Evolutionary conservation across 1,140 invertebrate genomes (phyloP).

Genomic region (Leptopilina boulardi): DNA sequence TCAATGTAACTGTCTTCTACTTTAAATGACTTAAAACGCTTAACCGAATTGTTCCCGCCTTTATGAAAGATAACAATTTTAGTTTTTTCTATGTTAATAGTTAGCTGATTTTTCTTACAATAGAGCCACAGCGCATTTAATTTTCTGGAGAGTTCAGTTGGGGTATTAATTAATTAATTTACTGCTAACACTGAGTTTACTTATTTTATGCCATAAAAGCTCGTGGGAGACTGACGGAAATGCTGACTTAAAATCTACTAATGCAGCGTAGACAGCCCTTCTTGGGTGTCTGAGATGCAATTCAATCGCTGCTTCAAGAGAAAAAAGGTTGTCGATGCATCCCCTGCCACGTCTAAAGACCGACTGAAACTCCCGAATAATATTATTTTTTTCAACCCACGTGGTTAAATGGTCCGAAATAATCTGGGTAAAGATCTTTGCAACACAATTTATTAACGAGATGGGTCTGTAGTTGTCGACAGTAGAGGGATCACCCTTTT

Average conservation of each 20-base stretch:
- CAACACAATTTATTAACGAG: slow-evolving; percentile 46
- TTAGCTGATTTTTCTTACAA: slow-evolving; percentile 34
- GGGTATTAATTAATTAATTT: slow-evolving; percentile 31
- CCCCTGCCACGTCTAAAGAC: too few species aligned
- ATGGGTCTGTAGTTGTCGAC: slow-evolving; percentile 56
- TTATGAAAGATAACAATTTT: slow-evolving; percentile 50
- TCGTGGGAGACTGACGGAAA: too few species aligned
- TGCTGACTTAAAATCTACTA: too few species aligned
- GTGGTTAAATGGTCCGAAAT: not conserved
- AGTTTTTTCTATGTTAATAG: slow-evolving; percentile 42
- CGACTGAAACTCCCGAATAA: slow-evolving; percentile 28
- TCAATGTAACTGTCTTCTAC: not conserved
- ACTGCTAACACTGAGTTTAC: not conserved
- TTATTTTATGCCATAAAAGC: slow-evolving; percentile 22
- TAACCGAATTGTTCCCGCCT: slow-evolving; percentile 34
- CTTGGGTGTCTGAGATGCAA: not conserved
- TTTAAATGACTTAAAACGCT: not conserved
- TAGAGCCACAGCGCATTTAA: slow-evolving; percentile 44
- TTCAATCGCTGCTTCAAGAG: not conserved
- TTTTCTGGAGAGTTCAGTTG: too few species aligned
- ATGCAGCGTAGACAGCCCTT: slow-evolving; percentile 20
- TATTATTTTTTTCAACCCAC: slow-evolving; percentile 18
- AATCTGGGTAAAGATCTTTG: slow-evolving; percentile 50
- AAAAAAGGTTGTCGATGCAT: too few species aligned
- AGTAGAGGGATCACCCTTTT: slow-evolving; percentile 50